These are phyloP conservation scores for Planococcus citri DNA, from an alignment of 1,140 invertebrate genomes.

Conservation along the genomic window DNA sequence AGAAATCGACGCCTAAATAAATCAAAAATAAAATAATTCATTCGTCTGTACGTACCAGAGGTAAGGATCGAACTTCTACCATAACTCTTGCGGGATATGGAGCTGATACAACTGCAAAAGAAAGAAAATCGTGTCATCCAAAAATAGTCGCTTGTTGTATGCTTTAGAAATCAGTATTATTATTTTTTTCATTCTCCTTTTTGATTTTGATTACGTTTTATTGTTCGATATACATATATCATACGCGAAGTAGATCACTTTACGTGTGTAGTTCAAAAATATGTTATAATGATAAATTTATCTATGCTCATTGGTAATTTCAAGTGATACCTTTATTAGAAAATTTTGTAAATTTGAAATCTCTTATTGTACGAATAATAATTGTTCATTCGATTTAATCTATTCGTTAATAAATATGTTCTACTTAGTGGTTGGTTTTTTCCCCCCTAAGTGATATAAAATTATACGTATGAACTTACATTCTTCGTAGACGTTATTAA, in stretches of 20 bases:
- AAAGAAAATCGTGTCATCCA: not conserved
- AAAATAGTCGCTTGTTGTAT: not conserved
- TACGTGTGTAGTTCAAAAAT: not conserved
- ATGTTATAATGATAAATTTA: not conserved
- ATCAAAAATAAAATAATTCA: not conserved
- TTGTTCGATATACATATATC: too few relatives aligned
- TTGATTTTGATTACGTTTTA: not conserved
- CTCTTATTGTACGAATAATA: not conserved
- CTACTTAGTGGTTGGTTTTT: not conserved
- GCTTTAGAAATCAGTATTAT: not conserved
- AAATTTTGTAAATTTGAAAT: conserved; percentile 1
- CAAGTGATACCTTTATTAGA: not conserved
- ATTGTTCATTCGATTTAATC: not conserved
- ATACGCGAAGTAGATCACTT: not conserved
- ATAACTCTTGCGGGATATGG: conserved; percentile 3
- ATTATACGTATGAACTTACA: not conserved
- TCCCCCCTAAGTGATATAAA: too few relatives aligned
- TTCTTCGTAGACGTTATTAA: not conserved
- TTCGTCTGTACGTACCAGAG: not conserved
- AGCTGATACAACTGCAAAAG: not conserved
- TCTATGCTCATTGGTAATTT: not conserved
- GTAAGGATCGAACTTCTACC: conserved; percentile 4
- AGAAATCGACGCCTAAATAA: not conserved
- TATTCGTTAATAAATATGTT: not conserved
- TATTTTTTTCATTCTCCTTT: not conserved